phyloP scores from a whole-genome alignment of 2,113 vertebrate species.

The Pholis gunnellus region DNA sequence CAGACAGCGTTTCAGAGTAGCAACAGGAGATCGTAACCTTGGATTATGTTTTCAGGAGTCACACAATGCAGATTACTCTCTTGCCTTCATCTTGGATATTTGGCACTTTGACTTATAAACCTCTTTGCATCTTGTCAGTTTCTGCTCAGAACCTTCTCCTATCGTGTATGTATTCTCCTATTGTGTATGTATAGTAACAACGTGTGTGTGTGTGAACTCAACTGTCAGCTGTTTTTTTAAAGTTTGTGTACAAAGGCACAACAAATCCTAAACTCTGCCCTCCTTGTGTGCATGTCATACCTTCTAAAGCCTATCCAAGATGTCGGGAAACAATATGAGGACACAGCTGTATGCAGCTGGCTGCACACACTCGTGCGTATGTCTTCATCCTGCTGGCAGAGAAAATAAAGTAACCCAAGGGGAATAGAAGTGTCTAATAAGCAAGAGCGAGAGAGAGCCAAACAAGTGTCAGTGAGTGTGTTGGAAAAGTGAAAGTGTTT shows the following conservation, averaged over 20 bases:
- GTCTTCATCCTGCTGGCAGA: slow-evolving; percentile 12
- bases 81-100: neutral
- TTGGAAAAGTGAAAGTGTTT: slow-evolving; percentile 37
- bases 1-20: neutral
- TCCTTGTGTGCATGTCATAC: slow-evolving; percentile 26
- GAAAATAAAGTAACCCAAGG: slow-evolving; percentile 25
- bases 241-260: neutral
- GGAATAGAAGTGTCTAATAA: slow-evolving; percentile 4
- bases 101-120: neutral
- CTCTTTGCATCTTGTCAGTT: neutral
- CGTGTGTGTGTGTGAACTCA: slow-evolving; percentile 24
- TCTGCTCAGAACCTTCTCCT: neutral
- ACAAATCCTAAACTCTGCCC: slow-evolving; percentile 30
- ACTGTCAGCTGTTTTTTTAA: slow-evolving; percentile 24
- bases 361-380: neutral
- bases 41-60: neutral
- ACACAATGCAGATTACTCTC: neutral
- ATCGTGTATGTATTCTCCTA: neutral
- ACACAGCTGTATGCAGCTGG: slow-evolving; percentile 69
- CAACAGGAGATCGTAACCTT: neutral
- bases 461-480: slow-evolving; percentile 22
- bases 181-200: neutral
- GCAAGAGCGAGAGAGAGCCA: slow-evolving; percentile 7
- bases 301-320: slow-evolving; percentile 46
- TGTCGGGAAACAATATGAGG: slow-evolving; percentile 21